Base-by-base conservation (phyloP, 2,113 vertebrate species). In the Corythoichthys intestinalis region DNA sequence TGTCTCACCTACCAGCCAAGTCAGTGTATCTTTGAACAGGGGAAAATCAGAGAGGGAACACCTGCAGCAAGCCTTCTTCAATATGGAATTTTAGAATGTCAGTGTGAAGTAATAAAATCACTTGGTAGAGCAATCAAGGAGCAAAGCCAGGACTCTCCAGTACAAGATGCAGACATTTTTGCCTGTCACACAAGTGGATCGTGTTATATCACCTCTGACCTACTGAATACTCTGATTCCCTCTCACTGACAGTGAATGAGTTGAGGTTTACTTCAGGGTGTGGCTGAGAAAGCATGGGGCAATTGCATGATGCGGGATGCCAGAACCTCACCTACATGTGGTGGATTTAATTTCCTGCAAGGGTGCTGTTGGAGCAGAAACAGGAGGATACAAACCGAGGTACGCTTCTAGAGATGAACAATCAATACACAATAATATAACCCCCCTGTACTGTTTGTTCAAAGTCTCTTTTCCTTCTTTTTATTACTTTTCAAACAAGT, bases 341-440 rank as follows among this genome's bases (percentile, higher is more conserved):
- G 91, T 81, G 85, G 89, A 20, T 87, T 89, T 86, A 87, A 83
- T 71, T 69, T 91, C 62, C 78, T 86, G 15, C 79, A 80, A 57
- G 73, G 83, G 41, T 90, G 87, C 77, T 90, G 87, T 88, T 91
- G 90, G 90, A 78, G 83, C 66, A 75, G 87, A 49, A 89, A 71
- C 76, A 79, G 87, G 67, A 86, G 89, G 71, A 88, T 91, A 69
- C 90, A 90, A 70, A 90, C 92, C 4, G 85, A 93, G 92, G 91
- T 92, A 90, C 10, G 80, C 72, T 15, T 57, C 17, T 61, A 12
- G n/a, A 39, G 6, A 17, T 50, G 66, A 71, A 13, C 28, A 62
- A 4, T 6, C 35, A 35, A 13, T 35, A 13, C 28, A 10, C 4
- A 8, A 44, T 44, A 8, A 44, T 44, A 44, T 44, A 8, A 44